Conservation (phyloP, 1,140 invertebrate genomes). For the Adelges cooleyi region DNA sequence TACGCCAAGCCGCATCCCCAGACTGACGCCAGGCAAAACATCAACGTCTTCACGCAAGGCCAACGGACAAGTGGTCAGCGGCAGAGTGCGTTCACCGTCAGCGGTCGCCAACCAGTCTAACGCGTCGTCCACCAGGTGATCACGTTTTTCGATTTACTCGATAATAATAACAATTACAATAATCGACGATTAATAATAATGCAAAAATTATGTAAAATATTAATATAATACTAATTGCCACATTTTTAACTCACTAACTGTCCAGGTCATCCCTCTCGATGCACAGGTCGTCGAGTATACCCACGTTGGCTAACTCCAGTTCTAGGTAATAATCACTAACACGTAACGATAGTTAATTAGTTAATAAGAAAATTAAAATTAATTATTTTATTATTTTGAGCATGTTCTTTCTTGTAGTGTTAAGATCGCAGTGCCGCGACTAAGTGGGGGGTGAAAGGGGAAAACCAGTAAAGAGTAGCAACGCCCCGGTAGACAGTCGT, state of each 20-base stretch:
- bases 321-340: slow-evolving; percentile 55
- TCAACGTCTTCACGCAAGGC: slow-evolving; percentile 36
- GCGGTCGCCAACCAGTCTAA: slow-evolving; percentile 47
- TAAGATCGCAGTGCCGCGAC: too few relatives aligned
- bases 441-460: too few relatives aligned
- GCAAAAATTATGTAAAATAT: slow-evolving; percentile 15
- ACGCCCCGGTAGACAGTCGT: too few relatives aligned
- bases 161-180: neutral
- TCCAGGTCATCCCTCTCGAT: slow-evolving; percentile 51
- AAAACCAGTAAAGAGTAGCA: too few relatives aligned
- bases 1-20: slow-evolving; percentile 37
- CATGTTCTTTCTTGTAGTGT: too few relatives aligned
- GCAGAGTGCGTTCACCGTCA: slow-evolving; percentile 41
- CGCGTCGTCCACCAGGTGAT: slow-evolving; percentile 46
- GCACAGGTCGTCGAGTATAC: slow-evolving; percentile 77
- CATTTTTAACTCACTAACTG: slow-evolving; percentile 30
- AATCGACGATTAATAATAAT: neutral
- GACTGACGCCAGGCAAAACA: slow-evolving; percentile 32
- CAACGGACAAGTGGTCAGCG: slow-evolving; percentile 35
- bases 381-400: neutral
- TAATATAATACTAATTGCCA: slow-evolving; percentile 31
- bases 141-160: too few relatives aligned
- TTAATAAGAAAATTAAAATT: too few relatives aligned
- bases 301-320: slow-evolving; percentile 61
- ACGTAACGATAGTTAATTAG: too few relatives aligned